A percentile compares a stretch with the other conserved stretches of the same genome.
phyloP scores from a whole-genome alignment of 2,113 vertebrate species.

The Orthonyx spaldingii region DNA sequence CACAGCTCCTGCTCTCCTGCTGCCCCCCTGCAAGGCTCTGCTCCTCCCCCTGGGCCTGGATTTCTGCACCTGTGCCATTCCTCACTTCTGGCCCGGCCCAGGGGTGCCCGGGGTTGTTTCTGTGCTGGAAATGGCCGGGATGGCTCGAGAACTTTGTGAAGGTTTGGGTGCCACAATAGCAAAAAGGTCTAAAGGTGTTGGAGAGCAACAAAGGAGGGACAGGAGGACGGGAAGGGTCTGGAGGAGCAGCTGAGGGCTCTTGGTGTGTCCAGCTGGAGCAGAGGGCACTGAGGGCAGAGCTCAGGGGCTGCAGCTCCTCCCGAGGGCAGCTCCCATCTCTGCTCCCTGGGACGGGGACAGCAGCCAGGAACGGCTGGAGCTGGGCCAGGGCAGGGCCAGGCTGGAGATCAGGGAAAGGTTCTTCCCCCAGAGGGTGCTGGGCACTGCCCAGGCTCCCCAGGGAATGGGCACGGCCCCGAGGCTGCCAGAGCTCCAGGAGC shows the following conservation, averaged over 20 bases:
- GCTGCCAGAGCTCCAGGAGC: background rate
- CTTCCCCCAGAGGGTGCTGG: background rate
- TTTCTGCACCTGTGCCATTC: background rate
- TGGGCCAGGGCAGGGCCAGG: background rate
- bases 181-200: background rate
- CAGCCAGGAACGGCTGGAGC: background rate
- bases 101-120: too few species aligned
- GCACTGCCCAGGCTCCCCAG: background rate
- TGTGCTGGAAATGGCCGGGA: background rate
- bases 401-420: background rate
- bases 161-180: rapidly evolving
- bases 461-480: background rate
- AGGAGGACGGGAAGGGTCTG: background rate
- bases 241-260: background rate
- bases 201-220: background rate
- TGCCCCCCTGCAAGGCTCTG: background rate
- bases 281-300: background rate
- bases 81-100: background rate
- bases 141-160: background rate
- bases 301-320: background rate
- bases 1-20: background rate
- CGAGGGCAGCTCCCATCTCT: background rate
- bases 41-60: background rate
- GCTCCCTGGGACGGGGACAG: background rate
- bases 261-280: too few species aligned